phyloP scores from a whole-genome alignment of 2,113 vertebrate genomes.

The Naja naja region DNA sequence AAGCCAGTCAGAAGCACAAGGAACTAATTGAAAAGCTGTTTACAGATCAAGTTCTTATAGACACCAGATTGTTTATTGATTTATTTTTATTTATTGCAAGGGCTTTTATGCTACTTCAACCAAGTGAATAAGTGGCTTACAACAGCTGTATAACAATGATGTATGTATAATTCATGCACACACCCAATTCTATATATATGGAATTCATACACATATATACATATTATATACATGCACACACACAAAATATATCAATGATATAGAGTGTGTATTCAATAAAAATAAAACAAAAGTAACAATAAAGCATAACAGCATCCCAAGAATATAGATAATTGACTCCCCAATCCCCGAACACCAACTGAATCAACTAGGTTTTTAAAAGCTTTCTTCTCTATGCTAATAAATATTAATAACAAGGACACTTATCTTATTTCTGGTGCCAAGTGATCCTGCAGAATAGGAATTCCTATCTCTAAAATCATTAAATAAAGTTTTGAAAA shows the following conservation, averaged over 20 bases:
- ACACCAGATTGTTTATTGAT: neutral
- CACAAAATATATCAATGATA: neutral
- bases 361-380: neutral
- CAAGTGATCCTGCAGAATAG: neutral
- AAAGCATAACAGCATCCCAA: neutral
- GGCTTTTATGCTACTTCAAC: neutral
- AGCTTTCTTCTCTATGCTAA: neutral
- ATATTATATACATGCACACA: neutral
- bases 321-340: neutral
- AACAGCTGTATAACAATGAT: neutral
- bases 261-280: neutral
- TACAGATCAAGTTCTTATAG: neutral
- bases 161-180: neutral
- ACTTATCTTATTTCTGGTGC: neutral
- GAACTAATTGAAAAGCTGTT: neutral
- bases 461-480: neutral
- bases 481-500: neutral
- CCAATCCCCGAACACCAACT: neutral
- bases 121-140: neutral
- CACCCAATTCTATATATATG: neutral
- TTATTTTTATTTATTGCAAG: neutral
- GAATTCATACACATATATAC: neutral
- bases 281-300: neutral
- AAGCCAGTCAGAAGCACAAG: neutral
- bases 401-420: neutral